A percentile compares a stretch with the other conserved stretches of the same genome.
These are phyloP conservation scores for Petroica traversi DNA, from an alignment of 2,113 vertebrate genomes.

Conservation along the genomic window DNA sequence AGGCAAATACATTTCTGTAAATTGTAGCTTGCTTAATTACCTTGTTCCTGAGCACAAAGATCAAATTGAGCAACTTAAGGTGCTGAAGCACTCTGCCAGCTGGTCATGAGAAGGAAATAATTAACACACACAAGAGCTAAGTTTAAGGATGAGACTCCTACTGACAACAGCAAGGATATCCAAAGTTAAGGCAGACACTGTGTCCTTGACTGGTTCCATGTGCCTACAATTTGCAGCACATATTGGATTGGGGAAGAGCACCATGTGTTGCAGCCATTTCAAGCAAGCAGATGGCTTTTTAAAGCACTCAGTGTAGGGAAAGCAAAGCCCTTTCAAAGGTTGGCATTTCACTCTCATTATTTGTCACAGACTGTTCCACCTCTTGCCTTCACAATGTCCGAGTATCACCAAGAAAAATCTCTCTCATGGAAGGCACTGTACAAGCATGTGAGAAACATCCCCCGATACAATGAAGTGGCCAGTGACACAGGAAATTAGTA, in stretches of 20 bases:
- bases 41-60: constrained; percentile 76
- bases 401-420: background rate
- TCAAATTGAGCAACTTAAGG: constrained; percentile 78
- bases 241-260: constrained; percentile 36
- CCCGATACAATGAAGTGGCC: background rate
- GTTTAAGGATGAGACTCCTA: constrained; percentile 58
- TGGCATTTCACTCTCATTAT: constrained; percentile 44
- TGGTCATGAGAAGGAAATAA: constrained; percentile 77
- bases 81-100: constrained; percentile 66
- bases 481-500: background rate
- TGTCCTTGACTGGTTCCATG: constrained; percentile 64
- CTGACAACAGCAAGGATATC: constrained; percentile 70
- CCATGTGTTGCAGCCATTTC: constrained; percentile 55
- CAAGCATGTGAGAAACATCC: background rate
- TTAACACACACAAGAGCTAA: constrained; percentile 71
- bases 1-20: constrained; percentile 65
- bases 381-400: background rate
- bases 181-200: constrained; percentile 56
- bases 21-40: constrained; percentile 78
- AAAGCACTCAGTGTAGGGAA: background rate
- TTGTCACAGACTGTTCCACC: constrained; percentile 41
- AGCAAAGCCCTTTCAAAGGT: constrained; percentile 38
- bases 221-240: constrained; percentile 45
- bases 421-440: background rate
- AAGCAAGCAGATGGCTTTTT: constrained; percentile 62